phyloP scores from a whole-genome alignment of 2,113 vertebrate genomes.

The Circaetus cinerascens region DNA sequence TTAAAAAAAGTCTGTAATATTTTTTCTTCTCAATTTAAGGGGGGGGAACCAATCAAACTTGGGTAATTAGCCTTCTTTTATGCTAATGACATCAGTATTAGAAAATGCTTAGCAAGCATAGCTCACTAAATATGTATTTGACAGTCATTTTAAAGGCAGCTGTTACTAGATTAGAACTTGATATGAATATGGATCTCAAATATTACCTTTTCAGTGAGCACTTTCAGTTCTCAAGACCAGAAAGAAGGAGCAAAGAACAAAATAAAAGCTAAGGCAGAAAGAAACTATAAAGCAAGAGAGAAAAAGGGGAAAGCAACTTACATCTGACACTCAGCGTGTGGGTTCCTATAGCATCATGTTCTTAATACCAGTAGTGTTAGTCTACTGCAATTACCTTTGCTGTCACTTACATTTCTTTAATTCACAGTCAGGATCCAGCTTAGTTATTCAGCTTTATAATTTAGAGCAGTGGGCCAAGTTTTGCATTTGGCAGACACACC shows the following conservation, averaged over 20 bases:
- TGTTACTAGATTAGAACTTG: background rate
- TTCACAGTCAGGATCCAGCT: background rate
- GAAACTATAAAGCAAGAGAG: background rate
- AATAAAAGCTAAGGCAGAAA: background rate
- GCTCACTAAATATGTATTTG: background rate
- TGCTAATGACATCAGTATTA: background rate
- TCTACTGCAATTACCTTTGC: background rate
- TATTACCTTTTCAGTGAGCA: background rate
- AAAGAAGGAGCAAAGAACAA: background rate
- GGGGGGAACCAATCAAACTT: background rate
- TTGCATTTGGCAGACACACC: conserved; percentile 16
- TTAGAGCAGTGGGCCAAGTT: background rate
- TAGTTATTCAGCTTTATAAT: background rate
- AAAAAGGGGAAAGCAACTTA: background rate
- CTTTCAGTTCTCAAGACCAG: background rate
- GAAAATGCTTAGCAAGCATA: conserved; percentile 14
- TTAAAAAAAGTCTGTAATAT: background rate
- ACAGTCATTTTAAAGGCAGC: background rate
- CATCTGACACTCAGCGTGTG: background rate
- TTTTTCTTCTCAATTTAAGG: background rate
- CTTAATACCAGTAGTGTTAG: background rate
- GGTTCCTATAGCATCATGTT: background rate
- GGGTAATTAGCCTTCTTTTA: background rate
- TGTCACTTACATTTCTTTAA: background rate
- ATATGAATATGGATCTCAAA: background rate